phyloP scores from a whole-genome alignment of 2,113 vertebrate species.

The Pluvialis apricaria region DNA sequence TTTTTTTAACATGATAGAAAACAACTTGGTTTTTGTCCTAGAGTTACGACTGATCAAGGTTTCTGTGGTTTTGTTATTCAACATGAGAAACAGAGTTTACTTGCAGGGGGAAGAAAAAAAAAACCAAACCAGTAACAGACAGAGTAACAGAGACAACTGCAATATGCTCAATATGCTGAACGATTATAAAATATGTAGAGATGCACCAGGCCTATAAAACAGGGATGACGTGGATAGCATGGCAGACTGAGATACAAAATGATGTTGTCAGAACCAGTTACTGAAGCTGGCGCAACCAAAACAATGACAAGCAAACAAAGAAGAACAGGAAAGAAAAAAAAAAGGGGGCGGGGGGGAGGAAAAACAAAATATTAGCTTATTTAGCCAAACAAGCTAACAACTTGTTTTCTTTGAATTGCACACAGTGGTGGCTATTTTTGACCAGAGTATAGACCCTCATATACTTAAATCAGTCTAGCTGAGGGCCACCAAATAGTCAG shows the following conservation, averaged over 20 bases:
- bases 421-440: background rate
- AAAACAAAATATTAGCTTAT: background rate
- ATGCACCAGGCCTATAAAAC: background rate
- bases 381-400: background rate
- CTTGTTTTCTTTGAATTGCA: background rate
- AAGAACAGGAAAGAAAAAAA: background rate
- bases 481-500: background rate
- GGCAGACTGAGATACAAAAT: background rate
- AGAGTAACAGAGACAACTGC: background rate
- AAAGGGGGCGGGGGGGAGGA: background rate
- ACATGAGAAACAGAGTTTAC: background rate
- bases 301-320: rapidly evolving
- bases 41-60: background rate
- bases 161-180: background rate
- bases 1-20: background rate
- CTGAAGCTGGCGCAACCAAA: background rate
- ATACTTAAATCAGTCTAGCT: background rate
- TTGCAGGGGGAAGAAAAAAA: background rate
- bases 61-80: background rate
- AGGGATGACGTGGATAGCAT: background rate
- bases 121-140: background rate
- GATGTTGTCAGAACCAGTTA: background rate
- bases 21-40: background rate
- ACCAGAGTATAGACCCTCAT: background rate
- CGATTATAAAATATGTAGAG: background rate